Percentiles rank a stretch among this genome's conserved stretches.
phyloP scores from a whole-genome alignment of 2,797 vertebrate species.

The Fringilla coelebs region DNA sequence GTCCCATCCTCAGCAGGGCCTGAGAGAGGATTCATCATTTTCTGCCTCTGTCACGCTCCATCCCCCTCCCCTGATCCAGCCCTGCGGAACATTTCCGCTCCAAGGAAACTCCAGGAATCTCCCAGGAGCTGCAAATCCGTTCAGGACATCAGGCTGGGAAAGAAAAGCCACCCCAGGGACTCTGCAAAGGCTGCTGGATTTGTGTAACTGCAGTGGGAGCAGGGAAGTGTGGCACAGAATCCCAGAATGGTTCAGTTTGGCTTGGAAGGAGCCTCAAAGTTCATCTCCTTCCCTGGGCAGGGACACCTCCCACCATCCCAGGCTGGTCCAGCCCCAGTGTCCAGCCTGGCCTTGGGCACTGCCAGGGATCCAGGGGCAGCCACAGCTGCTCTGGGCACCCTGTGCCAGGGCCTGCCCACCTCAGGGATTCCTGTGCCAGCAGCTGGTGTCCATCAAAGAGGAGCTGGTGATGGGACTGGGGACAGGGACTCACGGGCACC shows the following conservation, averaged over 20 bases:
- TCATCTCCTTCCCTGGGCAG: not conserved
- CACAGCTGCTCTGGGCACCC: not conserved
- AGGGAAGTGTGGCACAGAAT: not conserved
- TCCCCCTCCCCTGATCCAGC: not conserved
- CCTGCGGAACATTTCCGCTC: accelerated
- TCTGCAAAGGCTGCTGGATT: accelerated
- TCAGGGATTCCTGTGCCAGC: not conserved
- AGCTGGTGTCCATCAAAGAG: not conserved
- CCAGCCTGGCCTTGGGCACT: not conserved
- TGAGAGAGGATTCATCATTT: not conserved
- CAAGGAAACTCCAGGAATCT: not conserved
- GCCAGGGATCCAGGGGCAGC: not conserved
- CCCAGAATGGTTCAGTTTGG: accelerated
- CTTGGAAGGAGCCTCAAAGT: not conserved
- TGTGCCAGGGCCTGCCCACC: not conserved
- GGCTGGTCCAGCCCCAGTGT: accelerated
- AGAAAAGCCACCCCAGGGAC: not conserved
- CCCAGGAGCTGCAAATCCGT: not conserved
- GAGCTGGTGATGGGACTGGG: accelerated
- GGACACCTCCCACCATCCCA: accelerated
- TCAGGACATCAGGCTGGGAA: not conserved
- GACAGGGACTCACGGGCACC: accelerated
- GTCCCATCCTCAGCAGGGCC: not conserved
- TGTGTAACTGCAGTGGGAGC: not conserved
- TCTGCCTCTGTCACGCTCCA: not conserved